phyloP scores from a whole-genome alignment of 2,797 vertebrate genomes.

The Schizothorax lantsangensis region DNA sequence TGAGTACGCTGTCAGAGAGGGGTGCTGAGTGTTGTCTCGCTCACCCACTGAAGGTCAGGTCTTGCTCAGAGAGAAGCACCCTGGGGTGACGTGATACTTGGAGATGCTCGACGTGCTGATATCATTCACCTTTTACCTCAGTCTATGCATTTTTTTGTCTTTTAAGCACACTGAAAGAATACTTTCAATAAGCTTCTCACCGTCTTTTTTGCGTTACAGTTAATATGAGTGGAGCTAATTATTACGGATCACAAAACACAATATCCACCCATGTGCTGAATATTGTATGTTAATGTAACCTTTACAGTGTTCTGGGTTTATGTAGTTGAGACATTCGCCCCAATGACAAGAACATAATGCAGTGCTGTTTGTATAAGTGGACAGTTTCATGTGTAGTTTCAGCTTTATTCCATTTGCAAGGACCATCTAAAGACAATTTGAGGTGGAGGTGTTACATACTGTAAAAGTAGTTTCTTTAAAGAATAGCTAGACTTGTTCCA shows the following conservation, averaged over 20 bases:
- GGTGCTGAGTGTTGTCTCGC: conserved; percentile 51
- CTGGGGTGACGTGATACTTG: conserved; percentile 52
- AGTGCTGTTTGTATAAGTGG: conserved; percentile 24
- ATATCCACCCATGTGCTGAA: conserved; percentile 57
- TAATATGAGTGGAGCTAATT: conserved; percentile 75
- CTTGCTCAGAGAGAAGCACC: conserved; percentile 58
- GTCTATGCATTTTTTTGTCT: conserved; percentile 2
- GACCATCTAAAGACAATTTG: conserved; percentile 5
- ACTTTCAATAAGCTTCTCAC: conserved; percentile 58
- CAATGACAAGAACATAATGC: conserved; percentile 41
- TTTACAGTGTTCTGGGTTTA: conserved; percentile 68
- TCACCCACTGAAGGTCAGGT: conserved; percentile 60
- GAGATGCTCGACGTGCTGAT: not conserved
- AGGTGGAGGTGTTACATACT: not conserved
- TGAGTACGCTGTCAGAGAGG: conserved; percentile 60
- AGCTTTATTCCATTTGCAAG: not conserved
- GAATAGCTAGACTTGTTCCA: not conserved
- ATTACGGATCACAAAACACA: conserved; percentile 75
- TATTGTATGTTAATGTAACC: conserved; percentile 79
- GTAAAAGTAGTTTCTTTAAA: conserved; percentile 15
- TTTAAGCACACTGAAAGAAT: conserved; percentile 46
- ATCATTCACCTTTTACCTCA: conserved; percentile 6
- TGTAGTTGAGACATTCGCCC: conserved; percentile 61
- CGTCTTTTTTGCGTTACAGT: conserved; percentile 62
- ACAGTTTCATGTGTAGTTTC: conserved; percentile 14